These are phyloP conservation scores for Scolopax rusticola DNA, from an alignment of 2,797 vertebrate genomes.

Conservation along the genomic window DNA sequence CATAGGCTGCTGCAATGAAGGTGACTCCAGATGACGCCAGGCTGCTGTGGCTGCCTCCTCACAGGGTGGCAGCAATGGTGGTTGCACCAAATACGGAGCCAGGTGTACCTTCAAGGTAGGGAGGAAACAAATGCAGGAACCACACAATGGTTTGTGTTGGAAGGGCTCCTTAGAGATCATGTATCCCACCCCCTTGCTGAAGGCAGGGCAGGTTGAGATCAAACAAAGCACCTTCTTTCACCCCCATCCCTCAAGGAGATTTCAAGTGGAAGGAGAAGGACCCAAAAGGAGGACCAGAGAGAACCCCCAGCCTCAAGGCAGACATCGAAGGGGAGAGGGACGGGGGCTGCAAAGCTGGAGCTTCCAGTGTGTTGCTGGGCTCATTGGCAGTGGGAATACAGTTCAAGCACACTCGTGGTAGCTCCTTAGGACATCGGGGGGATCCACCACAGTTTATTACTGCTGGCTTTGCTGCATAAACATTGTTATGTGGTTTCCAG, in stretches of 20 bases:
- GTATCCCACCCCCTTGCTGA: neutral
- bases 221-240: neutral
- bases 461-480: neutral
- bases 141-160: neutral
- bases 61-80: neutral
- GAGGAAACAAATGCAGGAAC: neutral
- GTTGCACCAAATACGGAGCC: neutral
- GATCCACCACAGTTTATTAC: fast-evolving
- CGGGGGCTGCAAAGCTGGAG: neutral
- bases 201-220: neutral
- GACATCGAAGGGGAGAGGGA: neutral
- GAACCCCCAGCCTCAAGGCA: fast-evolving
- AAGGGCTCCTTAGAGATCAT: neutral
- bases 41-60: fast-evolving
- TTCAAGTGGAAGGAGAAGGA: neutral
- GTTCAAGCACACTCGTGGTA: fast-evolving
- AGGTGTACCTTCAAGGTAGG: neutral
- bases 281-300: too few relatives aligned
- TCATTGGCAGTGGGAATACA: fast-evolving
- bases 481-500: neutral
- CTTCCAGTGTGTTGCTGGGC: fast-evolving
- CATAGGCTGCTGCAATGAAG: too few relatives aligned
- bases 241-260: neutral
- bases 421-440: fast-evolving
- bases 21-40: too few relatives aligned